Evolutionary conservation across 1,140 invertebrate species (phyloP), one percentile per base, ranked within the genome.

Genomic region (Scaptomyza graminum): DNA sequence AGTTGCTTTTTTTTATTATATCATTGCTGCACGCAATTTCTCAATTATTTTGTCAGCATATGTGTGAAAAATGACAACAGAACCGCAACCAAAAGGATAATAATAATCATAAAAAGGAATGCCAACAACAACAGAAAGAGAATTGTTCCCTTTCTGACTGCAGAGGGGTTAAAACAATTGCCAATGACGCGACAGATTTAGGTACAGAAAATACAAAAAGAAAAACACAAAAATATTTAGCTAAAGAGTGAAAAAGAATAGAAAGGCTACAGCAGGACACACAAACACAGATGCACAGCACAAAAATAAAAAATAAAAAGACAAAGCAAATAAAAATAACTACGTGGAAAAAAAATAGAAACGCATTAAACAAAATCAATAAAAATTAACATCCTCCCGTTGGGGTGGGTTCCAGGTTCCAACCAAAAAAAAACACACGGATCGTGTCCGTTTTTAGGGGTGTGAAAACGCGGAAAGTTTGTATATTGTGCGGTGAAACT

Each of bases 31-130:
- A 31, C 28, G 28, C 62, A 59, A 57, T 85, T 81, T 62, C 78
- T 76, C 83, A 88, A 85, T 88, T 85, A 85, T 85, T 87, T 85
- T 85, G 66, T 87, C 78, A 82, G 75, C 78, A 87, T 82, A 87
- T 87, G 83, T 87, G 82, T 88, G 78, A 88, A 88, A 63, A 68
- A 87, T 59, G 76, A 60, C 81, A 80, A 85, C 51, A 66, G 74
- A 77, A 78, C 62, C 67, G 60, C 72, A 52, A 56, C 62, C 60
- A 37, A 82, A 82, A 72, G 78, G 77, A 87, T 82, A 87, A 85
- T 87, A 85, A 85, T 78, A 87, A 87, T 79, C 77, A 75, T 67
- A 84, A 66, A 59, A 59, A 65, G 41, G 52, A 3, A 28, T 4
- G 41, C 7, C 49, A 47, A 66, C 15, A 31, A 34, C 43, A 71